phyloP scores from a whole-genome alignment of 2,888 invertebrate genomes.

The Caenorhabditis sp. region DNA sequence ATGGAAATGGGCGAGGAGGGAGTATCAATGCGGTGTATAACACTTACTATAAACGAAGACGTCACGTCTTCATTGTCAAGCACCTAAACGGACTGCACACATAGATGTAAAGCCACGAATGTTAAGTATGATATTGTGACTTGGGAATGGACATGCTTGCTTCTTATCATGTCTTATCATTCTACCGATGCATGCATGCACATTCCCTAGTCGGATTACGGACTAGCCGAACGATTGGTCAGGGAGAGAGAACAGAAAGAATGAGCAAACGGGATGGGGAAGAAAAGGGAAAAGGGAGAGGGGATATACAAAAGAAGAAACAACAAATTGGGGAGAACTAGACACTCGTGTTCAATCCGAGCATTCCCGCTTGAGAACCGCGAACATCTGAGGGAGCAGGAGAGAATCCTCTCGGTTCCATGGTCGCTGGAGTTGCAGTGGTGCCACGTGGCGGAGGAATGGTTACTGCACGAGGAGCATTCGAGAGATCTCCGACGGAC shows the following conservation, averaged over 20 bases:
- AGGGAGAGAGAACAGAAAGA: slow-evolving; percentile 25
- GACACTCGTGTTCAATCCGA: slow-evolving; percentile 66
- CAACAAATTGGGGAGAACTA: slow-evolving; percentile 23
- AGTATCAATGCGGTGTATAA: slow-evolving; percentile 50
- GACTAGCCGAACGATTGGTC: slow-evolving; percentile 50
- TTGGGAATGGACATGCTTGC: slow-evolving; percentile 35
- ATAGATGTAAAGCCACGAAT: slow-evolving; percentile 33
- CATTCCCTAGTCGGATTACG: slow-evolving; percentile 53
- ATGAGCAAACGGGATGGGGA: slow-evolving; percentile 58
- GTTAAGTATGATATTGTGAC: slow-evolving; percentile 18
- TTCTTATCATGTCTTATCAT: neutral
- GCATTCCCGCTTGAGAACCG: slow-evolving; percentile 59
- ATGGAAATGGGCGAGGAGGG: slow-evolving; percentile 17
- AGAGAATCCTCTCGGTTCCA: slow-evolving; percentile 62
- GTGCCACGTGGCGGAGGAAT: slow-evolving; percentile 53
- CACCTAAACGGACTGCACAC: slow-evolving; percentile 26
- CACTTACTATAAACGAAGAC: slow-evolving; percentile 41
- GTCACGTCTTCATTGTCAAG: slow-evolving; percentile 6
- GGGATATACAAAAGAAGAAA: slow-evolving; percentile 6
- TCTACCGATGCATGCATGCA: slow-evolving; percentile 32
- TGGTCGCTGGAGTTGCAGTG: slow-evolving; percentile 51
- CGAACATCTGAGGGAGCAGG: slow-evolving; percentile 60
- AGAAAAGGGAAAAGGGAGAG: neutral
- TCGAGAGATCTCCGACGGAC: slow-evolving; percentile 61
- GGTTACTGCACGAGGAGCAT: slow-evolving; percentile 54